Base-by-base conservation (phyloP, 2,113 vertebrate genomes). In the Vidua macroura region DNA sequence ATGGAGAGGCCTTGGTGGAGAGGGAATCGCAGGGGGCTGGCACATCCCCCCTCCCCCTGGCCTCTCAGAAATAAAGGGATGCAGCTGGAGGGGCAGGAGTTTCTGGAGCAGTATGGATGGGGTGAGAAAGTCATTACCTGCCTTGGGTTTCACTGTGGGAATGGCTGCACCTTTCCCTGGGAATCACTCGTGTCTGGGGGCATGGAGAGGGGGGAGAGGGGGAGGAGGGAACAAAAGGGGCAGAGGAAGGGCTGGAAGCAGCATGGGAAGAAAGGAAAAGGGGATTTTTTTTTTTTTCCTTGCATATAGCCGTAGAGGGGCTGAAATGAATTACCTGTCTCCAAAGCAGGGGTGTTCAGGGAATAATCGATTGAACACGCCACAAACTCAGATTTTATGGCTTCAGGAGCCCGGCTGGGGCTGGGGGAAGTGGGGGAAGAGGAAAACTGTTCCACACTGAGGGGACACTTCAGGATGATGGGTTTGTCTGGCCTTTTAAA, bases 111-210 rank as follows among this genome's bases (percentile, higher is more conserved):
- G 79, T 94, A 96, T 96, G 93, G 95, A 97, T 97, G 95, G 95
- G 95, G 96, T 97, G 97, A 95, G 96, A 97, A 97, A 97, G 93
- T 96, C 95, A 95, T 97, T 97, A 95, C 97, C 95, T 97, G 96
- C 95, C 93, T 97, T 95, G 83, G 80, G 96, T 96, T 96, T 96
- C 96, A 91, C 83, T 92, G 94, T 95, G 96, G 96, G 96, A 96
- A 95, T 64, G 86, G 86, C 82, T 11, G 35, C 96, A 93, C 95
- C 95, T 97, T 94, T 74, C 80, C 31, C 77, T 63, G 87, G 90
- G 94, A 95, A 95, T 81, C 2, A 5, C 84, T 56, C 6, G 44
- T 11, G 67, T 85, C 92, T 67, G 86, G 82, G 80, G 88, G 91
- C 78, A 89, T 3, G 11, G n/a, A 14, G 78, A 49, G 37, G 30